A percentile compares a stretch with the other conserved stretches of the same genome.
Conservation (phyloP, 2,888 invertebrate genomes). For the Cheilosia scutellata region DNA sequence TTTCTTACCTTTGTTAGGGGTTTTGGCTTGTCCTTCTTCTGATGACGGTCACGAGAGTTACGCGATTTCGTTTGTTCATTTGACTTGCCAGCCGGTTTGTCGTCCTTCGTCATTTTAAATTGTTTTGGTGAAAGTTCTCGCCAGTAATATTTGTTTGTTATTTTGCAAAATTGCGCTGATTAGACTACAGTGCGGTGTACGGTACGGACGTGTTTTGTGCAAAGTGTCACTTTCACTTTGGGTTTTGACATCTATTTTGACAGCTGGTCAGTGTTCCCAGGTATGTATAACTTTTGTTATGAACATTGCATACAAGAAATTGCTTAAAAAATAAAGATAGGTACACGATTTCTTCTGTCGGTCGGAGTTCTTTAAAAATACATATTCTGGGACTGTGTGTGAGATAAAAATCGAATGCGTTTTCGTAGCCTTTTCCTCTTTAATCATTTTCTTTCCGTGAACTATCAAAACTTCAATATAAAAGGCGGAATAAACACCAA, state of each 20-base stretch:
- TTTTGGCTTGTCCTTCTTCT: constrained; percentile 77
- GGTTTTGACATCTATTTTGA: neutral
- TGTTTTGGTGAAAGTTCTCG: constrained; percentile 37
- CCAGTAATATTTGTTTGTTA: constrained; percentile 25
- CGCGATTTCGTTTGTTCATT: constrained; percentile 46
- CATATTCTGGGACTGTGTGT: too few species aligned
- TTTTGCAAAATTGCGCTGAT: constrained; percentile 4
- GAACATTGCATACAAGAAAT: neutral
- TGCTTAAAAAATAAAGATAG: neutral
- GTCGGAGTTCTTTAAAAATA: too few species aligned
- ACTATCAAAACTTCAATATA: too few species aligned
- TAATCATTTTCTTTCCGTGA: too few species aligned
- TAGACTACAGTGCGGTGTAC: too few species aligned
- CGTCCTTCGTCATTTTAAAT: constrained; percentile 77
- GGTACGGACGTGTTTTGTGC: constrained; percentile 24
- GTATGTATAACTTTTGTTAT: too few species aligned
- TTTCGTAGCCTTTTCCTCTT: too few species aligned
- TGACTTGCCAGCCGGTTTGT: constrained; percentile 55
- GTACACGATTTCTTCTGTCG: too few species aligned
- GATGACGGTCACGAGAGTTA: constrained; percentile 69
- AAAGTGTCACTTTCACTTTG: constrained; percentile 46
- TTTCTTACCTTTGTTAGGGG: constrained; percentile 77
- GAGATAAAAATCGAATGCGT: too few species aligned
- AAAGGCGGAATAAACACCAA: too few species aligned
- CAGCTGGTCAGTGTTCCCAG: neutral